A percentile compares a stretch with the other conserved stretches of the same genome.
phyloP scores from a whole-genome alignment of 1,140 invertebrate genomes.

The Paraescarpia echinospica region DNA sequence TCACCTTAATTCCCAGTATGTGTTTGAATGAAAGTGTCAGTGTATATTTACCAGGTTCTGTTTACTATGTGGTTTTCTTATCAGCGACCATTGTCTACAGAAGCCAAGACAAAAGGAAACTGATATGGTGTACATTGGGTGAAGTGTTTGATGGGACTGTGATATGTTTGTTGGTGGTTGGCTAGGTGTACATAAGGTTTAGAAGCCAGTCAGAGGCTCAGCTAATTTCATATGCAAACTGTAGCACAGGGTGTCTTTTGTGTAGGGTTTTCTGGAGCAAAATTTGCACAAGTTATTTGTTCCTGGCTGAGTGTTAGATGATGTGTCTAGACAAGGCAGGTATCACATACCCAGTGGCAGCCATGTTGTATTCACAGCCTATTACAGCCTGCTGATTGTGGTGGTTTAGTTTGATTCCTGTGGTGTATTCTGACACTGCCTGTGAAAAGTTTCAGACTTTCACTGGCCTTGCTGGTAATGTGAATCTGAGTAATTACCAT shows the following conservation, averaged over 20 bases:
- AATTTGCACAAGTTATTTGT: neutral
- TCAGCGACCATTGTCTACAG: neutral
- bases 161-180: neutral
- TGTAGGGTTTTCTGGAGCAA: neutral
- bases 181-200: neutral
- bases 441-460: neutral
- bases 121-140: neutral
- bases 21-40: neutral
- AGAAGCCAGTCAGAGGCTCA: neutral
- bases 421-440: neutral
- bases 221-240: neutral
- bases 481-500: neutral
- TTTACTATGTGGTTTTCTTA: conserved; percentile 1
- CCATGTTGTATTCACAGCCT: neutral
- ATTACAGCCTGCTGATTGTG: neutral
- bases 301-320: neutral
- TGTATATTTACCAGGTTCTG: neutral
- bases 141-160: neutral
- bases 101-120: neutral
- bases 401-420: neutral
- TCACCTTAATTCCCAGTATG: neutral
- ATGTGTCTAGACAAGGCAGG: neutral
- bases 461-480: neutral
- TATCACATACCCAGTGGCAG: neutral
- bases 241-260: neutral